Conservation (phyloP, 2,888 invertebrate species). For the Dendrolimus houi region DNA sequence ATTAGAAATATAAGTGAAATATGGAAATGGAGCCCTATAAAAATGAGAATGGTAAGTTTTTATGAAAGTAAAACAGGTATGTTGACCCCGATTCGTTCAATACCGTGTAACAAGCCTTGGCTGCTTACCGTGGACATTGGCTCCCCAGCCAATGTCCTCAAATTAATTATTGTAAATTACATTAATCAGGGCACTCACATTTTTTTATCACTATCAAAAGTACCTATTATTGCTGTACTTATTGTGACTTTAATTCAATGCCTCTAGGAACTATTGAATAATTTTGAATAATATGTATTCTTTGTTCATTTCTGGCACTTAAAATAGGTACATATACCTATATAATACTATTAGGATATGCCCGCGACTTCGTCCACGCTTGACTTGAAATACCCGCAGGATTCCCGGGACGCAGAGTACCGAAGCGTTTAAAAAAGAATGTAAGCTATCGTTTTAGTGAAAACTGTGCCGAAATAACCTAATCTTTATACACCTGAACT, state of each 20-base stretch:
- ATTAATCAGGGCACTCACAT: background rate
- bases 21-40: conserved; percentile 1
- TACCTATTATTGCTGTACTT: background rate
- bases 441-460: too few species aligned
- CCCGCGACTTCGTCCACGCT: too few species aligned
- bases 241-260: background rate
- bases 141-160: background rate
- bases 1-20: conserved; percentile 5
- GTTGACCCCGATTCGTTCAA: background rate
- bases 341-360: too few species aligned
- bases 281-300: too few species aligned
- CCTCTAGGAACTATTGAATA: too few species aligned
- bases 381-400: too few species aligned
- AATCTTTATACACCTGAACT: too few species aligned
- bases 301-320: too few species aligned
- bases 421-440: too few species aligned
- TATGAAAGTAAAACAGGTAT: background rate
- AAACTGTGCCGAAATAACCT: too few species aligned
- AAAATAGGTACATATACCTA: too few species aligned
- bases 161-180: background rate
- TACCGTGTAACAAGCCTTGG: background rate
- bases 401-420: too few species aligned
- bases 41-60: conserved; percentile 7
- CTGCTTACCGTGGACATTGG: background rate
- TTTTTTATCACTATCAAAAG: background rate